These are phyloP conservation scores for Meteorus sp. DNA, from an alignment of 1,140 invertebrate species.

Conservation along the genomic window DNA sequence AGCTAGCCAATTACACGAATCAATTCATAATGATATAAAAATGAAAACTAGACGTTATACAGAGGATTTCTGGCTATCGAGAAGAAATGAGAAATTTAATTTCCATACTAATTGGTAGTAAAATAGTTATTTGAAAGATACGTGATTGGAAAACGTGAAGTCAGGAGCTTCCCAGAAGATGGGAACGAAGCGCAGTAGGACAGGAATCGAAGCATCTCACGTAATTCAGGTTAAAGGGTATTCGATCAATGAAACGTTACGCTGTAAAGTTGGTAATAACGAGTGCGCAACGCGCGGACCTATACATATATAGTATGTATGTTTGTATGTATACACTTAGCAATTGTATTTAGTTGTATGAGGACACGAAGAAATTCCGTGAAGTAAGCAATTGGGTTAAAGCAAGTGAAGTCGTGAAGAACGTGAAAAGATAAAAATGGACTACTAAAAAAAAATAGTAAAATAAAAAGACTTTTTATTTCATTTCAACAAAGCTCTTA, in stretches of 20 bases:
- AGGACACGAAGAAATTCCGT: neutral
- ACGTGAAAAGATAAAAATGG: constrained; percentile 3
- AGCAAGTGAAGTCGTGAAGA: constrained; percentile 6
- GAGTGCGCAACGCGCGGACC: neutral
- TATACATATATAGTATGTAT: constrained; percentile 4
- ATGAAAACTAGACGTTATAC: too few species aligned
- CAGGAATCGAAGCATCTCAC: neutral
- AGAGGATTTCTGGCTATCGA: too few species aligned
- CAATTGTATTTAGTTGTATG: too few species aligned
- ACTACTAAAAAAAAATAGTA: neutral
- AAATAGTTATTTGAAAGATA: neutral
- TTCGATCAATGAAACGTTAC: constrained; percentile 10
- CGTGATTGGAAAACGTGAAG: neutral
- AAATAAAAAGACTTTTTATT: neutral
- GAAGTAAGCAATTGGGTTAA: constrained; percentile 4
- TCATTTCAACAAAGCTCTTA: constrained; percentile 25
- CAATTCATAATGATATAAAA: too few species aligned
- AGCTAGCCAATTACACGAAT: too few species aligned
- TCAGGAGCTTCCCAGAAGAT: too few species aligned
- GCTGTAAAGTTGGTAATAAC: constrained; percentile 6
- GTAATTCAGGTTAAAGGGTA: constrained; percentile 15
- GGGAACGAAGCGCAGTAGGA: neutral
- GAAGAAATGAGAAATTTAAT: too few species aligned
- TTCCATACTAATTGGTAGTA: too few species aligned
- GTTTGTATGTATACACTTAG: too few species aligned